Base-by-base conservation (phyloP, 2,888 invertebrate species). In the Liodrosophila aerea region DNA sequence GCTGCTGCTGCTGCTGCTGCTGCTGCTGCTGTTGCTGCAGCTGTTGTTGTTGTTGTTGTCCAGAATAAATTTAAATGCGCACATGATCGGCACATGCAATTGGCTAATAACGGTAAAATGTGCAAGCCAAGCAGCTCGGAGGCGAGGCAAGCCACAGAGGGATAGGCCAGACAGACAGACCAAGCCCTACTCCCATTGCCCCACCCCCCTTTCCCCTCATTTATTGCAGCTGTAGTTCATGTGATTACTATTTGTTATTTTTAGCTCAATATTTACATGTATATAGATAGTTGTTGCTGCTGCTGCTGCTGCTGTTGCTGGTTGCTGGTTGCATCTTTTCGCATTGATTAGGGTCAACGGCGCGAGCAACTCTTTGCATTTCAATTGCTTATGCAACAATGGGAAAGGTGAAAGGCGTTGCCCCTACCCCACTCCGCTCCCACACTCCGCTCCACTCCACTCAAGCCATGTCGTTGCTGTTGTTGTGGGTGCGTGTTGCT, bases 101-200 rank as follows among this genome's bases (percentile, higher is more conserved):
- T 78, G 82, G 82, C 71, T 64, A 76, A 78, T 78, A 80, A 77
- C 80, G 71, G 80, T 80, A 64, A 76, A 76, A 72, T 73, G 67
- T 54, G 57, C 53, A 63, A 31, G 62, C 76, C 22, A 22, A 22
- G 39, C 27, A 18, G 41, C 16, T 29, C 5, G 62, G 27, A 50
- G 49, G 16, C 36, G 33, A 49, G 34, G 5, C 50, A 36, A 29
- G 36, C 15, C 33, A 11, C 47, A 34, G 62, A 67, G 66, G 67
- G 66, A 62, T 56, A 57, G 67, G 62, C 63, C 27, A 29, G 37
- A 15, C 15, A 9, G 36, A 11, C 22, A 41, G 36, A 46, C 27
- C 46, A 34, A 45, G 9, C n/a, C 9, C 29, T 3, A 11, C 7
- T 13, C 9, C 22, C 11, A 1, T 15, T 7, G 18, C 7, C 3